Evolutionary conservation across 1,140 invertebrate genomes (phyloP).

Genomic region (Zaprionus ornatus): DNA sequence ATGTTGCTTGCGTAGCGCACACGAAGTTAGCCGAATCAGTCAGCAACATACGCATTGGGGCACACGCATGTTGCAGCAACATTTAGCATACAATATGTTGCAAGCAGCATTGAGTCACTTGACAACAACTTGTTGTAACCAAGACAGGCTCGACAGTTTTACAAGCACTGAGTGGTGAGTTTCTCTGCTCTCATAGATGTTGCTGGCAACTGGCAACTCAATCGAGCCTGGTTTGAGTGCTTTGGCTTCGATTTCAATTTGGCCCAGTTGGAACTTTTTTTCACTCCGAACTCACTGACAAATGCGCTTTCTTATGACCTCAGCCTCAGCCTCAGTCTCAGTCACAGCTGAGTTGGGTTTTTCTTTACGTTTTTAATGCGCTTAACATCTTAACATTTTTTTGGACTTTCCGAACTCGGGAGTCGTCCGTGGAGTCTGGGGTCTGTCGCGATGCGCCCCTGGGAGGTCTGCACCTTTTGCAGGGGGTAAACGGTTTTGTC

Average conservation of each 20-base stretch:
- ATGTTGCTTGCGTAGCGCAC: conserved; percentile 11
- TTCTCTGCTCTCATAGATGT: conserved; percentile 2
- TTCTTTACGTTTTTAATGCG: conserved; percentile 48
- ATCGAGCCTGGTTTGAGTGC: conserved; percentile 16
- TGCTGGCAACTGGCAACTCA: conserved; percentile 35
- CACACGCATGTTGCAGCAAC: conserved; percentile 22
- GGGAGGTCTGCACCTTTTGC: conserved; percentile 33
- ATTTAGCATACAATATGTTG: too few species aligned
- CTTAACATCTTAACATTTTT: conserved; percentile 51
- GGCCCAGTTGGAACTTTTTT: neutral
- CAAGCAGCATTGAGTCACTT: conserved; percentile 17
- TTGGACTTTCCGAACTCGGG: neutral
- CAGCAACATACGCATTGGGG: neutral
- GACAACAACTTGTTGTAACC: conserved; percentile 16
- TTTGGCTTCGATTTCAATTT: neutral
- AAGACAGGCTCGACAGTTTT: conserved; percentile 12
- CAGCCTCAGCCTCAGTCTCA: neutral
- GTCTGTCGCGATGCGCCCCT: conserved; percentile 9
- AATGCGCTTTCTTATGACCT: conserved; percentile 33
- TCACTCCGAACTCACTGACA: conserved; percentile 7
- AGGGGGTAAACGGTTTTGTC: conserved; percentile 43
- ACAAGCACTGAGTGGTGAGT: conserved; percentile 18
- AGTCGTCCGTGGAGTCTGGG: neutral
- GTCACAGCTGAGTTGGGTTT: conserved; percentile 5
- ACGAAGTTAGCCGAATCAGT: conserved; percentile 19